Conservation (phyloP, 2,113 vertebrate genomes). For the Brienomyrus longianalis region DNA sequence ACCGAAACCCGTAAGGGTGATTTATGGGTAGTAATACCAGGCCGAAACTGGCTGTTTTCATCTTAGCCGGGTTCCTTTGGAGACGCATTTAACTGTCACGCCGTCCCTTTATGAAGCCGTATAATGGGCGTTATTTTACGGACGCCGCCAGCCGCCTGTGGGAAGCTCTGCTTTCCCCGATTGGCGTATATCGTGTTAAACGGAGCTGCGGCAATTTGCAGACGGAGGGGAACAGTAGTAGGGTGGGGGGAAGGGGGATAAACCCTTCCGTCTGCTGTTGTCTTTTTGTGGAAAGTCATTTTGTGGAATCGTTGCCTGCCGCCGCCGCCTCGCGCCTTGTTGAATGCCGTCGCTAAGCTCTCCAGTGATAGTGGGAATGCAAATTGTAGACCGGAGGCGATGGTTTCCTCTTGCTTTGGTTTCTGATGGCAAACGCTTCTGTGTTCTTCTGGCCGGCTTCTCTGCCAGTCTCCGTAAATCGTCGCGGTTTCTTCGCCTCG, state of each 20-base stretch:
- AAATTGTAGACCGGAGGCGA: background rate
- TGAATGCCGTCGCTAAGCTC: background rate
- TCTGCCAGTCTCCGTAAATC: background rate
- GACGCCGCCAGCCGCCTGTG: conserved; percentile 30
- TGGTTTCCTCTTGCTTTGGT: background rate
- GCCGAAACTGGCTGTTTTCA: conserved; percentile 56
- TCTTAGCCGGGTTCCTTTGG: conserved; percentile 55
- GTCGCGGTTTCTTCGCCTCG: background rate
- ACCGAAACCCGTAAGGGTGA: conserved; percentile 57
- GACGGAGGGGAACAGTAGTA: background rate
- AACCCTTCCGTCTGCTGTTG: conserved; percentile 51
- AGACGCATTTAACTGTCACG: conserved; percentile 64
- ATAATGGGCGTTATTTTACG: conserved; percentile 51
- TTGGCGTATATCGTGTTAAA: conserved; percentile 85
- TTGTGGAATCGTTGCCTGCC: background rate
- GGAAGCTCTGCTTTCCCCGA: conserved; percentile 52
- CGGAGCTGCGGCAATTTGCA: conserved; percentile 76
- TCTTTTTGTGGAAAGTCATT: conserved; percentile 48
- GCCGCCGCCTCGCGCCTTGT: background rate
- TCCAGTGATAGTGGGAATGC: background rate
- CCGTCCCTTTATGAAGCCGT: conserved; percentile 42
- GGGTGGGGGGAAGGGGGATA: conserved; percentile 61
- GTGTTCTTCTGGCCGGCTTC: background rate
- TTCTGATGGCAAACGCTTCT: background rate
- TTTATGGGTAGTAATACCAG: conserved; percentile 60